Percentiles rank a stretch among this genome's conserved stretches.
Conservation (phyloP, 2,797 vertebrate genomes). For the Micropoecilia bifurca region DNA sequence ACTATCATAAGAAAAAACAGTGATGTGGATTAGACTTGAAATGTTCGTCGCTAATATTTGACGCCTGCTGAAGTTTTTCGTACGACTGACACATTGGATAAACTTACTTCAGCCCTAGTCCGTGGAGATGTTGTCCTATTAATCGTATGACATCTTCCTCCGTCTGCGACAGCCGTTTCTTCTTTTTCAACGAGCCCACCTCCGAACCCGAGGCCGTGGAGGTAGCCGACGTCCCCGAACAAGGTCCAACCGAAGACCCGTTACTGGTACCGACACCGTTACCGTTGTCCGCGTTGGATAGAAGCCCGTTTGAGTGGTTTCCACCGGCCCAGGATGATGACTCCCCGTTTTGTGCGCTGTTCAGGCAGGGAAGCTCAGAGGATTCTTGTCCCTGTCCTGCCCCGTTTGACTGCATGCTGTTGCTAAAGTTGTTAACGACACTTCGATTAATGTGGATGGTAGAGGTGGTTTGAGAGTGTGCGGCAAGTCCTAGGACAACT, state of each 20-base stretch:
- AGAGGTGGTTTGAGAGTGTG: conserved; percentile 83
- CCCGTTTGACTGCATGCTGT: conserved; percentile 94
- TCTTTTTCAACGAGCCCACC: conserved; percentile 91
- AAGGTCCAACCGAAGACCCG: conserved; percentile 79
- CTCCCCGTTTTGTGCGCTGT: conserved; percentile 91
- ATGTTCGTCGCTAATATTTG: background rate
- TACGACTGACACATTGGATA: conserved; percentile 55
- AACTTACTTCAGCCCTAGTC: conserved; percentile 98
- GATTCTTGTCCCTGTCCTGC: conserved; percentile 87
- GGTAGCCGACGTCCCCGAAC: conserved; percentile 78
- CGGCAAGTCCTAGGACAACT: conserved; percentile 82
- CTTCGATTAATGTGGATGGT: conserved; percentile 84
- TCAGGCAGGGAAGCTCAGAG: conserved; percentile 81
- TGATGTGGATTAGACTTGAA: background rate
- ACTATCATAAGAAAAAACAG: conserved; percentile 29
- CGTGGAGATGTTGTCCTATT: conserved; percentile 98
- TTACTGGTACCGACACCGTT: conserved; percentile 86
- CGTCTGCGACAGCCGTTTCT: conserved; percentile 94
- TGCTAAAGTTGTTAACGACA: conserved; percentile 82
- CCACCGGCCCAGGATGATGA: conserved; percentile 86
- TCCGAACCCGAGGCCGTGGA: conserved; percentile 82
- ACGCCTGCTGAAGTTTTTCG: conserved; percentile 13
- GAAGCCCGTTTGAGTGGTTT: conserved; percentile 83
- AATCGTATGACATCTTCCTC: conserved; percentile 99
- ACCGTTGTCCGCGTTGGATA: conserved; percentile 81